These are phyloP conservation scores for Macrotis lagotis DNA, from an alignment of 2,113 vertebrate species.

Conservation along the genomic window DNA sequence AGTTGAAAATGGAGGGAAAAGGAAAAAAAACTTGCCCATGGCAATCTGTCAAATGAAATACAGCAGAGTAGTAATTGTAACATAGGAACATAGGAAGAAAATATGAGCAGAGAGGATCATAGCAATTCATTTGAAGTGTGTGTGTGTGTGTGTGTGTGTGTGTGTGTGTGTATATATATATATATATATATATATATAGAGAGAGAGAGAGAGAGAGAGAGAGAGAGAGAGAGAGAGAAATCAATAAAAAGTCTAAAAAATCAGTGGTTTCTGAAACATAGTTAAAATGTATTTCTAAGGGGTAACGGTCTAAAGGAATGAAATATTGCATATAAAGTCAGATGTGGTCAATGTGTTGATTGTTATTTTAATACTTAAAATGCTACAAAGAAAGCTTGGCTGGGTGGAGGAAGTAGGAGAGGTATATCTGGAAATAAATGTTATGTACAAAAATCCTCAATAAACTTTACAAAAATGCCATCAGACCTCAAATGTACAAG, in stretches of 20 bases:
- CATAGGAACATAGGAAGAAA: background rate
- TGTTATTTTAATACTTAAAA: background rate
- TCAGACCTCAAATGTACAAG: background rate
- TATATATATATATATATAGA: too few relatives aligned
- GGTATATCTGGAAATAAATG: background rate
- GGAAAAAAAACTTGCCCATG: background rate
- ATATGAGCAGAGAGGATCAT: background rate
- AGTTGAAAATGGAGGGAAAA: background rate
- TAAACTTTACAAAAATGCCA: background rate
- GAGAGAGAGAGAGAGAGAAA: too few relatives aligned
- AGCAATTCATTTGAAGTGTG: background rate
- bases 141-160: too few relatives aligned
- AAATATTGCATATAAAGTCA: background rate
- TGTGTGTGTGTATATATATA: too few relatives aligned
- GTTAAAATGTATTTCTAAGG: background rate
- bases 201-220: too few relatives aligned
- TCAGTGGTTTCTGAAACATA: background rate
- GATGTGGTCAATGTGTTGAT: background rate
- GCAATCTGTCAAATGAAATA: background rate
- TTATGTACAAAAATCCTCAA: background rate
- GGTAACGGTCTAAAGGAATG: background rate
- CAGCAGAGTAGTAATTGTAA: background rate
- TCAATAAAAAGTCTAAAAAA: background rate
- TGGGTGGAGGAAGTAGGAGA: background rate
- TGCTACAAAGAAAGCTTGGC: background rate